Evolutionary conservation across 1,140 invertebrate species (phyloP).

Genomic region (Plectrocnemia conspersa): DNA sequence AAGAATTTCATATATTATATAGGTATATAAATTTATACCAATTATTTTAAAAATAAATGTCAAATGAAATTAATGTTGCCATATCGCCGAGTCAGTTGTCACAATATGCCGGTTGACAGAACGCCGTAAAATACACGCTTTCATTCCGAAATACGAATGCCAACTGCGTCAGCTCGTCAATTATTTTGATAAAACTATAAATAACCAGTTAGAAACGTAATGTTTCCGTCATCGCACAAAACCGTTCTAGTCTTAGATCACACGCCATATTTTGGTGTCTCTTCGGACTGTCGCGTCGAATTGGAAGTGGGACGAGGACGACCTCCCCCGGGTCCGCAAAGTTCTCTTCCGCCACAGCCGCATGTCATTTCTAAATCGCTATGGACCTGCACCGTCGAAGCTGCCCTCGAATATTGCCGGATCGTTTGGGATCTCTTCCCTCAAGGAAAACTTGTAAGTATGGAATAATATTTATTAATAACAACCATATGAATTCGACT

Average conservation of each 20-base stretch:
- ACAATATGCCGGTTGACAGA: too few species aligned
- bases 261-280: conserved; percentile 81
- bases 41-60: too few species aligned
- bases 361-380: conserved; percentile 79
- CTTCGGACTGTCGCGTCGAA: conserved; percentile 80
- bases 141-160: too few species aligned
- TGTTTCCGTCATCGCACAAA: conserved; percentile 72
- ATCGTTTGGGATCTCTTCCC: conserved; percentile 97
- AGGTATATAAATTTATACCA: too few species aligned
- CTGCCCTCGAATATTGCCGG: conserved; percentile 89
- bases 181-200: too few species aligned
- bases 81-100: too few species aligned
- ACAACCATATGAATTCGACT: conserved; percentile 1
- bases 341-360: conserved; percentile 36
- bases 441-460: conserved; percentile 70
- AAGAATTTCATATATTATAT: too few species aligned
- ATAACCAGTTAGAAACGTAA: too few species aligned
- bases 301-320: conserved; percentile 73
- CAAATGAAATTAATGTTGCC: too few species aligned
- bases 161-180: too few species aligned
- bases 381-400: conserved; percentile 93
- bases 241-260: conserved; percentile 94
- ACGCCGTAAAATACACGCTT: too few species aligned
- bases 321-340: conserved; percentile 51
- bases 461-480: conserved; percentile 14